These are phyloP conservation scores for Alitta virens DNA, from an alignment of 2,888 invertebrate species.

Conservation along the genomic window DNA sequence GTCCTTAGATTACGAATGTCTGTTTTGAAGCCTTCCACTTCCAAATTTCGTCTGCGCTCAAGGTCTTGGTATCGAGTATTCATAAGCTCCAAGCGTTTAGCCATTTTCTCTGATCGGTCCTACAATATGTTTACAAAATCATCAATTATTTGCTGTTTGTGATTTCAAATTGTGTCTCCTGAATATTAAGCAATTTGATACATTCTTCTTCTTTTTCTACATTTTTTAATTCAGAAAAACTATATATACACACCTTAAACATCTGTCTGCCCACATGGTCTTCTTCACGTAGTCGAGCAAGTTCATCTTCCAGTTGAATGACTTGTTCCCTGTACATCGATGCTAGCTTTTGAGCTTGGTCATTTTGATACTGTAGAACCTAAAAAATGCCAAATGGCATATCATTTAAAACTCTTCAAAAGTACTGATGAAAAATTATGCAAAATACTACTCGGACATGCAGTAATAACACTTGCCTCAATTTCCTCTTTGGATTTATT, in stretches of 20 bases:
- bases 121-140: conserved; percentile 27
- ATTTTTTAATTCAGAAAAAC: no score
- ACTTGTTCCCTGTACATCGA: conserved; percentile 57
- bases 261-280: conserved; percentile 55
- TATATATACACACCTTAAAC: conserved; percentile 51
- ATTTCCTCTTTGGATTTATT: conserved; percentile 19
- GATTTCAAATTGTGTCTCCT: no score
- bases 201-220: no score
- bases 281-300: conserved; percentile 53
- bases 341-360: conserved; percentile 52
- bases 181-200: no score
- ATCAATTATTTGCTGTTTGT: no score
- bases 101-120: conserved; percentile 56
- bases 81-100: conserved; percentile 53
- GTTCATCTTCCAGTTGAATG: conserved; percentile 54
- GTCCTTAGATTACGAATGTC: conserved; percentile 56
- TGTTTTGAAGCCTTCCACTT: conserved; percentile 58
- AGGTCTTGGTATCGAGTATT: conserved; percentile 55
- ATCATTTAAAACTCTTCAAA: no score
- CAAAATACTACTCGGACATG: no score
- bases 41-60: conserved; percentile 55
- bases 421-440: no score
- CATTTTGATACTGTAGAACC: conserved; percentile 48
- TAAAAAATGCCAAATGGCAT: conserved; percentile 23
- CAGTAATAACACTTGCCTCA: no score